Evolutionary conservation across 2,113 vertebrate genomes (phyloP), one percentile per base, ranked within the genome.

Genomic region (Pseudopodoces humilis): DNA sequence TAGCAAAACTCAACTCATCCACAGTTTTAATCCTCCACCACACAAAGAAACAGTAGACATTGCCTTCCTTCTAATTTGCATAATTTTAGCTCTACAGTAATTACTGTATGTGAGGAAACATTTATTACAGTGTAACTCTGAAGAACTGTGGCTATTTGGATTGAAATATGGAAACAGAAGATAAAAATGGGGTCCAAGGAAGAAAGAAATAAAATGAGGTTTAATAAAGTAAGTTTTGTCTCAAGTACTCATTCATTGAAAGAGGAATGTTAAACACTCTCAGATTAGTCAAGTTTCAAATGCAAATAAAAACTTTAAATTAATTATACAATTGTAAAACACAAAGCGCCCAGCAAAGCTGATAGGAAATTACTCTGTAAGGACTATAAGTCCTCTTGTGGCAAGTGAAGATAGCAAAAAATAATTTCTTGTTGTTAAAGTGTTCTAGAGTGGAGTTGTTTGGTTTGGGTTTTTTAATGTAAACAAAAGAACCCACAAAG

Each of bases 101-200:
- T 96, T 96, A 92, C 58, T 86, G 3, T 60, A 49, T 47, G 13
- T 44, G 64, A 90, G 25, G 15, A 92, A 91, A 78, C 28, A 79
- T 79, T 93, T 76, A 56, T 35, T 76, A 22, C 19, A 86, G 24
- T 25, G 10, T 47, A 84, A 90, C 77, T 83, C 63, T 15, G 49
- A 92, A 78, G 27, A 86, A 77, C 11, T 58, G 16, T 33, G 9
- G 39, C 13, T 83, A 44, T 91, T 92, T 60, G 13, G 28, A 52
- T 93, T 86, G 69, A 96, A 96, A 94, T 94, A 91, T 92, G 96
- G 94, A 90, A 97, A 80, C 10, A 44, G 76, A 86, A 94, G 97
- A 97, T 97, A 97, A 96, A 97, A 93, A 96, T 44, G 13, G 18
- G 28, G 15, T 55, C 63, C 27, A 44, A 85, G 13, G 11, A 53